A percentile compares a stretch with the other conserved stretches of the same genome.
These are phyloP conservation scores for Diglossa brunneiventris DNA, from an alignment of 2,113 vertebrate genomes.

Conservation along the genomic window DNA sequence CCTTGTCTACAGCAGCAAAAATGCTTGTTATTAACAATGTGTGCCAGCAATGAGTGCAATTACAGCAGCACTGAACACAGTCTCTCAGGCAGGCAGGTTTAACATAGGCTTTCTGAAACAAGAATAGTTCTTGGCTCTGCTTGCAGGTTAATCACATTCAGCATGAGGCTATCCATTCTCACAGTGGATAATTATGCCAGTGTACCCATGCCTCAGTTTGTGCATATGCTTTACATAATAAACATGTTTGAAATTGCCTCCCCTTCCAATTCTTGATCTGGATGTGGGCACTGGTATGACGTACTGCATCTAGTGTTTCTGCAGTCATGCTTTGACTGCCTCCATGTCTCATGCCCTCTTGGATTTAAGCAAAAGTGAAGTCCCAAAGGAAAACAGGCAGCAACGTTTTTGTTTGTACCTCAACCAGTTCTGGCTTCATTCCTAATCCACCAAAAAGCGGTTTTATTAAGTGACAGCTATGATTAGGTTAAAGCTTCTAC, in stretches of 20 bases:
- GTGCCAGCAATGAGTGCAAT: neutral
- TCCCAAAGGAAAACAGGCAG: neutral
- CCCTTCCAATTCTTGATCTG: neutral
- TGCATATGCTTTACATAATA: constrained; percentile 13
- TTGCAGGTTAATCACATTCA: constrained; percentile 35
- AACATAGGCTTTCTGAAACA: neutral
- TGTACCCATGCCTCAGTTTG: neutral
- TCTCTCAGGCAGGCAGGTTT: constrained; percentile 15
- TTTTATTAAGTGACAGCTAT: neutral
- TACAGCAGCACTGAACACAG: neutral
- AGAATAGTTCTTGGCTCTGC: constrained; percentile 23
- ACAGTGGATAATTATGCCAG: neutral
- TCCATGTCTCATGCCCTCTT: neutral
- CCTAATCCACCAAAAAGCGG: neutral
- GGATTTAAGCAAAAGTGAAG: neutral
- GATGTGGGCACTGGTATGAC: neutral
- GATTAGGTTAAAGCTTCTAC: neutral
- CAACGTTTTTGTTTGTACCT: neutral
- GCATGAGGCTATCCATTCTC: neutral
- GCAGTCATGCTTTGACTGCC: neutral
- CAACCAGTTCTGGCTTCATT: neutral
- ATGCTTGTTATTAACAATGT: neutral
- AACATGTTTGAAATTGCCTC: neutral
- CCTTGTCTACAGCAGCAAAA: neutral
- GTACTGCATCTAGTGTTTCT: neutral